Percentiles rank a stretch among this genome's conserved stretches.
These are phyloP conservation scores for Zaprionus ornatus DNA, from an alignment of 1,140 invertebrate genomes.

Conservation along the genomic window DNA sequence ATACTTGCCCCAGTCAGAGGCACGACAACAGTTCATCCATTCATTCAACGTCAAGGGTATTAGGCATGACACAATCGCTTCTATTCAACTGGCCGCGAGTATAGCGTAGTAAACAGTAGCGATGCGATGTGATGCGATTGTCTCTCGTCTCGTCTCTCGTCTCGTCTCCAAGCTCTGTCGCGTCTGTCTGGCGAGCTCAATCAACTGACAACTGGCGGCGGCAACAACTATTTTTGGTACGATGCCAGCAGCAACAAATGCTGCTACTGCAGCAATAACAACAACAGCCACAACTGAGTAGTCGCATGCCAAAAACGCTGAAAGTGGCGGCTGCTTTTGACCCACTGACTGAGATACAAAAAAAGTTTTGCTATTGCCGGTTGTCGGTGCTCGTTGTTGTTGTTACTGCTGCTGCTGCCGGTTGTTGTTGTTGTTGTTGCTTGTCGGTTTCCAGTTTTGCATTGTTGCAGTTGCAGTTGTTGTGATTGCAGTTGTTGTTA, in stretches of 20 bases:
- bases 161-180: slow-evolving; percentile 18
- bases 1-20: neutral
- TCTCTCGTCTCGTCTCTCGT: neutral
- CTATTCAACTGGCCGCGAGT: slow-evolving; percentile 31
- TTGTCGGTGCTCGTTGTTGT: neutral
- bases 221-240: slow-evolving; percentile 70
- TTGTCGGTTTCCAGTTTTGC: slow-evolving; percentile 42
- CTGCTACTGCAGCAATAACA: slow-evolving; percentile 25
- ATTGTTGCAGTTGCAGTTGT: slow-evolving; percentile 40
- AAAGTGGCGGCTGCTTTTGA: slow-evolving; percentile 73
- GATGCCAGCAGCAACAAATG: slow-evolving; percentile 56
- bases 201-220: slow-evolving; percentile 57
- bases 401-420: slow-evolving; percentile 10
- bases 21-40: neutral
- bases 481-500: neutral
- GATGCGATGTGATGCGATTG: slow-evolving; percentile 17
- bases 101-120: slow-evolving; percentile 35
- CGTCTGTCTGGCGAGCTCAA: slow-evolving; percentile 59
- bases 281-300: slow-evolving; percentile 25
- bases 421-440: neutral
- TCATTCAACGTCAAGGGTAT: neutral
- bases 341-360: slow-evolving; percentile 77
- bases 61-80: slow-evolving; percentile 20
- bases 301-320: slow-evolving; percentile 74
- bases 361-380: slow-evolving; percentile 34